These are phyloP conservation scores for Pygoscelis antarcticus DNA, from an alignment of 2,113 vertebrate genomes.

Conservation along the genomic window DNA sequence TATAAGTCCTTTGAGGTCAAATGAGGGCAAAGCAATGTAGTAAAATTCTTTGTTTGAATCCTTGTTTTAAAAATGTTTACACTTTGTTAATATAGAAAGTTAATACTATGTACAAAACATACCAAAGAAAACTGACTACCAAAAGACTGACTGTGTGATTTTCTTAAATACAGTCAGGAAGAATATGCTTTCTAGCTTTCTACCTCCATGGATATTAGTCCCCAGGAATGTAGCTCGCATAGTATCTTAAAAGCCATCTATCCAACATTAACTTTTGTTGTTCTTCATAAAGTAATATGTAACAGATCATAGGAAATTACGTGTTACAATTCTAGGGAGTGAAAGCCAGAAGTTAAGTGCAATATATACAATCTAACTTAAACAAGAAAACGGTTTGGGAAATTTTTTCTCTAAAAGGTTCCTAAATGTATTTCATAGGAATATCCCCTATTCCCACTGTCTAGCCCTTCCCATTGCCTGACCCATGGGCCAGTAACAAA, in stretches of 20 bases:
- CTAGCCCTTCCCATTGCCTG: neutral
- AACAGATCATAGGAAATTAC: neutral
- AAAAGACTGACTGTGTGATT: neutral
- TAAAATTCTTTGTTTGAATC: neutral
- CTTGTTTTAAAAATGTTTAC: neutral
- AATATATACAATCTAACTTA: neutral
- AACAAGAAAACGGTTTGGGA: neutral
- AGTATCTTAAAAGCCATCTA: neutral
- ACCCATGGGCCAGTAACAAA: neutral
- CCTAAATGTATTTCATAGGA: neutral
- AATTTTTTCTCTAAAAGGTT: neutral
- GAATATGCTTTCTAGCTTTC: neutral
- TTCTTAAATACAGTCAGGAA: neutral
- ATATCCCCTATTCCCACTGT: neutral
- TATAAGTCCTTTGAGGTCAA: neutral
- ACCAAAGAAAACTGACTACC: neutral
- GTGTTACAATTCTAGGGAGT: neutral
- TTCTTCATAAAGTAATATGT: neutral
- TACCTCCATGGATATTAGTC: neutral
- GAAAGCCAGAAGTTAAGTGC: neutral
- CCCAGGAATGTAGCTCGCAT: neutral
- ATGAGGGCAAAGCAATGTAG: neutral
- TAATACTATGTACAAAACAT: neutral
- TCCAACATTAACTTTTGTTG: neutral
- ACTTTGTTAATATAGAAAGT: neutral